These are phyloP conservation scores for Choloepus didactylus DNA, from an alignment of 2,797 vertebrate species.

Conservation along the genomic window DNA sequence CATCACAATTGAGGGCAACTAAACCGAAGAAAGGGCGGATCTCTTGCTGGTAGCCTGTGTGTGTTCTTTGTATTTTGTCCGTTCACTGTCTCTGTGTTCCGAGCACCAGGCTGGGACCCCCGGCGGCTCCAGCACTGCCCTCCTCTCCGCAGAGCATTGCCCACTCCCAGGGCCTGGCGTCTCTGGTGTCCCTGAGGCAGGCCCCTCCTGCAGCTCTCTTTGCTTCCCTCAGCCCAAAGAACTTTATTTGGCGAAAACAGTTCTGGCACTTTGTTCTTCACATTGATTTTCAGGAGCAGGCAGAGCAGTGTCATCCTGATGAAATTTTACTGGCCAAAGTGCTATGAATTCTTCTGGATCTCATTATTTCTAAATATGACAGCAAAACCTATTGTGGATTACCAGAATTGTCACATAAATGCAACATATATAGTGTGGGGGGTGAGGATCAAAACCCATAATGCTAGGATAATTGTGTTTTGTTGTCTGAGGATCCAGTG, in stretches of 20 bases:
- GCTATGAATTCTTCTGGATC: neutral
- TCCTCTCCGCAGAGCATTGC: neutral
- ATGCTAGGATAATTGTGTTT: accelerated
- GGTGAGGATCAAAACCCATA: neutral
- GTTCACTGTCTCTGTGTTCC: neutral
- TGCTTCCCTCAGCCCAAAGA: neutral
- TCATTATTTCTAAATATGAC: neutral
- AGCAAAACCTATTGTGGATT: neutral
- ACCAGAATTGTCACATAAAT: neutral
- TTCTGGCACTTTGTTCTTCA: neutral
- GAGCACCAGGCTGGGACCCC: too few species aligned
- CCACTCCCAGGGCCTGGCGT: neutral
- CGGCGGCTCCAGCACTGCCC: neutral
- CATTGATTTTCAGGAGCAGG: neutral
- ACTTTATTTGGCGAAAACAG: neutral
- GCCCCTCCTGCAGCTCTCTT: neutral
- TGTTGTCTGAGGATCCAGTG: neutral
- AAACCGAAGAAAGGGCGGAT: neutral
- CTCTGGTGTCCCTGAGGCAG: neutral
- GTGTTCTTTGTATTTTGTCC: neutral
- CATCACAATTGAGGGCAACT: neutral
- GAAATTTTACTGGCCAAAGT: neutral
- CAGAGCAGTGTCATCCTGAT: too few species aligned
- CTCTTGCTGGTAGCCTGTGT: neutral
- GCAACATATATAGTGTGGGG: neutral